Base-by-base conservation (phyloP, 2,797 vertebrate genomes). In the Gymnopithys bicolor region DNA sequence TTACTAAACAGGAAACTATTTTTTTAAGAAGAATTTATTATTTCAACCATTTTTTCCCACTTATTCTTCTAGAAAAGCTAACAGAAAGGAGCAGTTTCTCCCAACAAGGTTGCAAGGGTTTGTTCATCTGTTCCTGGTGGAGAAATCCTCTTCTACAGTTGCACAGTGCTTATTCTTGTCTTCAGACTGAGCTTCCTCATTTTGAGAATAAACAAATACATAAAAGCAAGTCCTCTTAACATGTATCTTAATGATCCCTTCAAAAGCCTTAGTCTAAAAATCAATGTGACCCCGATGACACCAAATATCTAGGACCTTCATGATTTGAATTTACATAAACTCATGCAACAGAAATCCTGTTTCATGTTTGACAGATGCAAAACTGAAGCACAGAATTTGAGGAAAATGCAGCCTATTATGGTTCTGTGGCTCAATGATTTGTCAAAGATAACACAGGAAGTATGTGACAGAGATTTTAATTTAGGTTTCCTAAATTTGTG, bases 1-100 rank as follows among this genome's bases (percentile, higher is more conserved):
- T 87, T 87, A 64, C 37, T 58, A 71, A 89, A 91, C 24, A 84
- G 76, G 89, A 93, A 94, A 89, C 19, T 1, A 5, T 87, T 95
- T 92, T 92, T 91, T 53, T 53, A 33, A 68, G 56, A 88, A 89
- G 6, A 85, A 71, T 74, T 85, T 48, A 74, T 79, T 88, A 80
- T 80, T 90, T 74, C 84, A 83, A 33, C 30, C 14, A 58, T 81
- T 92, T 12, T 80, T 83, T 86, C 82, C 51, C 19, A 71, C 53
- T 89, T 83, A 56, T 18, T 91, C 19, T 81, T 71, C 76, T 73
- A 28, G n/a, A 89, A 89, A 89, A 74, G 25, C 37, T 58, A 62
- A 46, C 37, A 82, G 33, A 67, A 39, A 78, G 19, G 9, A 92
- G 12, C 7, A 52, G 27, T 70, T 94, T 91, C 37, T 89, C 46